A percentile compares a stretch with the other conserved stretches of the same genome.
phyloP scores from a whole-genome alignment of 2,888 invertebrate species.

The Agonopterix arenella region DNA sequence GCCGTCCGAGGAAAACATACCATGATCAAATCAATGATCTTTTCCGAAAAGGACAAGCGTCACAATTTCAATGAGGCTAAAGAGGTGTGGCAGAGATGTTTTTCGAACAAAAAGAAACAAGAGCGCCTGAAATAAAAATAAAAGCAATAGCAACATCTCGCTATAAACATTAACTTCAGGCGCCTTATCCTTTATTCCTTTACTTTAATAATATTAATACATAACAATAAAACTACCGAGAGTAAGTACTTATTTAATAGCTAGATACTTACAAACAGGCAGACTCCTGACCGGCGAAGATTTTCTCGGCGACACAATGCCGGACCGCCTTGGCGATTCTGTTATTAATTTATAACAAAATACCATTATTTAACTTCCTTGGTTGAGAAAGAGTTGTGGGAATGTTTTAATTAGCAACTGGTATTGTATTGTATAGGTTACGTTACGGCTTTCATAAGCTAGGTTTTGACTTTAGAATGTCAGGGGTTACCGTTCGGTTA shows the following conservation, averaged over 20 bases:
- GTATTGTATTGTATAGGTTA: slow-evolving; percentile 1
- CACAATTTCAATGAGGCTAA: no score
- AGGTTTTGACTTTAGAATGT: no score
- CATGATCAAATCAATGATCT: no score
- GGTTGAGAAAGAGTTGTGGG: slow-evolving; percentile 4
- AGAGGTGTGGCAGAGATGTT: no score
- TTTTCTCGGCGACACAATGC: slow-evolving; percentile 43
- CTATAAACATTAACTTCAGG: not conserved
- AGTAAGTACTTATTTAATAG: no score
- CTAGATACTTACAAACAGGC: slow-evolving; percentile 24
- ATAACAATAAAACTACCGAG: not conserved
- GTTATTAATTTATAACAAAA: slow-evolving; percentile 70
- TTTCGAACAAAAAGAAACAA: no score
- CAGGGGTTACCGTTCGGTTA: no score
- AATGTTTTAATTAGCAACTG: slow-evolving; percentile 1
- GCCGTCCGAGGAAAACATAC: no score
- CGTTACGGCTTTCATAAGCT: not conserved
- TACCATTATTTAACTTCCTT: slow-evolving; percentile 51
- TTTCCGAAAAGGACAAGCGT: no score
- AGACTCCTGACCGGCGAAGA: slow-evolving; percentile 19
- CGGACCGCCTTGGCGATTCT: slow-evolving; percentile 45
- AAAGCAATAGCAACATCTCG: not conserved
- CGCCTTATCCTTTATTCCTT: not conserved
- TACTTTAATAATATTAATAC: not conserved
- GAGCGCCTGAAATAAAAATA: not conserved